Evolutionary conservation across 2,888 invertebrate genomes (phyloP), one percentile per base, ranked within the genome.

Genomic region (Gerris lacustris): DNA sequence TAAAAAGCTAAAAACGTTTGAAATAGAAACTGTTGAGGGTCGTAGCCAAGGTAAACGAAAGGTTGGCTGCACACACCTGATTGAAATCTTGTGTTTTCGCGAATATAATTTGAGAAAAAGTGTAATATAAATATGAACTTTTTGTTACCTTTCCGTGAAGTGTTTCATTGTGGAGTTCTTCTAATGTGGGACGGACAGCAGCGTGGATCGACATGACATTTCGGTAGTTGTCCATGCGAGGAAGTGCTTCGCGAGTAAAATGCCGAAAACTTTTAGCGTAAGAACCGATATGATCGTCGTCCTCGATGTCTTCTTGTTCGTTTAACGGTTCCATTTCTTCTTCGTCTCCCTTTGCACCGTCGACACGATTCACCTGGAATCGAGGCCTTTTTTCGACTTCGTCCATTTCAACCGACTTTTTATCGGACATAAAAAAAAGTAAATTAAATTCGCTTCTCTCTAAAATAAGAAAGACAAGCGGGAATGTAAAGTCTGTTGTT

Each of bases 171-270:
- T 93, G 93, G 18, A 94, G 85, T 81, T 94, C 94, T 79, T 94
- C 94, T 73, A 94, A 82, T 6, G 94, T 92, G 17, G 94, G 94
- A 75, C 94, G 84, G 76, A 91, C 91, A 9, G 89, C 91, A 5
- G 92, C 92, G 80, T 92, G 92, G 66, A 94, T 86, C 18, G 93
- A 93, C 85, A 92, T 85, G 76, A 93, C 91, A 78, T 94, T 92
- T 75, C 94, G 86, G 82, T 94, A 94, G 82, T 94, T 93, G 80
- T 94, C 94, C 81, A 94, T 81, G 69, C 93, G 85, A 4, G 94
- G 94, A 73, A 94, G 80, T 6, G 92, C 94, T 82, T 94, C 94
- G 71, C 93, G 83, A 43, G 94, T 94, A 79, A 93, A 88, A 79
- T 93, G 91, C 74, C 91, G 85, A 81, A 91, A 91, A 81, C 90